Evolutionary conservation across 1,140 invertebrate genomes (phyloP).

Genomic region (Drosophila tani): DNA sequence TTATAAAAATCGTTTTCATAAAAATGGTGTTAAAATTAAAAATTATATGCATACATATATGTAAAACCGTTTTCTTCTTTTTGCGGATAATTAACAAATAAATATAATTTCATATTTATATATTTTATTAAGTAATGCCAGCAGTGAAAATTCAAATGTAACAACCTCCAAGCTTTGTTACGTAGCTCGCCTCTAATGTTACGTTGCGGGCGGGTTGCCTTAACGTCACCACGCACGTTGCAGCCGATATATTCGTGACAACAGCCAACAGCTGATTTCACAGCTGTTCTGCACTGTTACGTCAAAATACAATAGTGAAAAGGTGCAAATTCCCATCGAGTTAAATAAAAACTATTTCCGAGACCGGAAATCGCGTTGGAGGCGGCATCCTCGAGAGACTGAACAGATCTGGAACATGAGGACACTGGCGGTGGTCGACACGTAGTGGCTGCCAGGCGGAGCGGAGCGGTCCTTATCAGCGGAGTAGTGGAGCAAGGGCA

Average conservation of each 20-base stretch:
- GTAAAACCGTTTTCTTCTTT: too few relatives aligned
- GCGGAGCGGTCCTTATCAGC: constrained; percentile 7
- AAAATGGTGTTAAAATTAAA: too few relatives aligned
- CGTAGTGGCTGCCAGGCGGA: constrained; percentile 25
- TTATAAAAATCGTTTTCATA: too few relatives aligned
- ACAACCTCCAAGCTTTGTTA: not conserved
- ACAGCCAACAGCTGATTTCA: constrained; percentile 34
- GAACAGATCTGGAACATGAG: constrained; percentile 25
- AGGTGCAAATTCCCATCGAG: constrained; percentile 38
- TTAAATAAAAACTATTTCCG: constrained; percentile 48
- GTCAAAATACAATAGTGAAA: constrained; percentile 69
- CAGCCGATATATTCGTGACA: constrained; percentile 20
- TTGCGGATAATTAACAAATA: too few relatives aligned
- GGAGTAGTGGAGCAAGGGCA: constrained; percentile 1
- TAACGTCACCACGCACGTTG: constrained; percentile 28
- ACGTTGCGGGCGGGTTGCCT: not conserved
- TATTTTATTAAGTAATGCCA: too few relatives aligned
- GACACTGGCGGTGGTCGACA: constrained; percentile 1
- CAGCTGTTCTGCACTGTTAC: constrained; percentile 73
- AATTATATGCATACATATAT: too few relatives aligned
- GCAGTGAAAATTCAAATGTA: not conserved
- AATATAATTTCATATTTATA: too few relatives aligned
- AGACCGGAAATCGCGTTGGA: not conserved
- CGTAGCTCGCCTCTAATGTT: not conserved
- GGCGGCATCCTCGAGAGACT: not conserved